These are phyloP conservation scores for Alosa alosa DNA, from an alignment of 2,113 vertebrate species.

Conservation along the genomic window DNA sequence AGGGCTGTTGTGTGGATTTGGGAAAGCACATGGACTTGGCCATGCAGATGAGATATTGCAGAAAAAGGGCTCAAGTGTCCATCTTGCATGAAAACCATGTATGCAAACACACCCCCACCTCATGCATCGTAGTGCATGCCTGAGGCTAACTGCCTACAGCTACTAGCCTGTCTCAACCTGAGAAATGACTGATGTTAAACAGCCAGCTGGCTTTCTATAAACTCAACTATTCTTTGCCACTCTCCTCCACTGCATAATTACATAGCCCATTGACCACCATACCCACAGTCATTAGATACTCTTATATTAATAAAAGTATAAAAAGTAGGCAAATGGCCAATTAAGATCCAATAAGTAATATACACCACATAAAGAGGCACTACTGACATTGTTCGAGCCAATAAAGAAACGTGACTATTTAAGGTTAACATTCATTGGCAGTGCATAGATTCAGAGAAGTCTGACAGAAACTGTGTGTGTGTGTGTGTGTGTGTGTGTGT, in stretches of 20 bases:
- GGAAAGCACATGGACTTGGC: too few species aligned
- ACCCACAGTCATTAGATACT: slow-evolving; percentile 20
- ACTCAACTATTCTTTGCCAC: background rate
- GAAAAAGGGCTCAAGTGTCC: too few species aligned
- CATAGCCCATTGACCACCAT: background rate
- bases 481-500: slow-evolving; percentile 14
- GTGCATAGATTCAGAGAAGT: background rate
- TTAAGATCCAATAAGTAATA: slow-evolving; percentile 17
- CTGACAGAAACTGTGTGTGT: slow-evolving; percentile 11
- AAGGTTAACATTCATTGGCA: background rate
- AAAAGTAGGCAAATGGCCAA: slow-evolving; percentile 8
- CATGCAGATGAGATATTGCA: too few species aligned
- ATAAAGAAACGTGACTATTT: background rate
- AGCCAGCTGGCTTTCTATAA: background rate
- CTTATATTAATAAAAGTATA: background rate
- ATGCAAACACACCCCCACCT: too few species aligned
- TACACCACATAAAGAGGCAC: background rate
- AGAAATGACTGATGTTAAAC: too few species aligned
- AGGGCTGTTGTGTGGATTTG: too few species aligned
- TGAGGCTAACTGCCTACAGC: too few species aligned
- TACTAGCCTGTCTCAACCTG: too few species aligned
- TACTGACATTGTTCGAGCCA: too few species aligned
- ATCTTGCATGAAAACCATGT: background rate
- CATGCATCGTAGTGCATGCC: too few species aligned
- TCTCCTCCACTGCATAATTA: background rate